Conservation (phyloP, 2,797 vertebrate species). For the Avahi laniger region DNA sequence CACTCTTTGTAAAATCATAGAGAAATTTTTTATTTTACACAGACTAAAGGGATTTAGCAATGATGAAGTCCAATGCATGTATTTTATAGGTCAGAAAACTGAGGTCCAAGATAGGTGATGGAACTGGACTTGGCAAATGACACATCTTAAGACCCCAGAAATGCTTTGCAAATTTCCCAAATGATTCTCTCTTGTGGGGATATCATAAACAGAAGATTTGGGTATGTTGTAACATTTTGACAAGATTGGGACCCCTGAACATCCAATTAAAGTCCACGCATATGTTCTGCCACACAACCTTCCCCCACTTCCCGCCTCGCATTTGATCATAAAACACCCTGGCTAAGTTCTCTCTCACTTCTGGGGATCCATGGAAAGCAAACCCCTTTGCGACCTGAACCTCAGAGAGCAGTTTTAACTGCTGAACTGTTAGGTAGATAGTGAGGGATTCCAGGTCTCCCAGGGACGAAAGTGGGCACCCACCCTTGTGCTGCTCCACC, state of each 20-base stretch:
- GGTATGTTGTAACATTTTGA: not conserved
- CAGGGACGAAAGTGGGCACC: no score
- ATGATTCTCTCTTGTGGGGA: not conserved
- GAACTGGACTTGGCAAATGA: not conserved
- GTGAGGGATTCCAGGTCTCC: no score
- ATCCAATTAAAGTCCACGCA: not conserved
- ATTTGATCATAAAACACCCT: not conserved
- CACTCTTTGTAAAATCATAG: not conserved
- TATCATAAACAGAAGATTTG: not conserved
- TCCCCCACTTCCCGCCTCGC: no score
- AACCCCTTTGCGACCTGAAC: not conserved
- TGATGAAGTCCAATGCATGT: not conserved
- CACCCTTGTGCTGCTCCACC: no score
- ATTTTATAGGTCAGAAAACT: not conserved
- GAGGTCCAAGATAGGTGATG: not conserved
- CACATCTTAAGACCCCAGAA: not conserved
- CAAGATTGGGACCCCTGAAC: not conserved
- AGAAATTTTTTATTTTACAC: not conserved
- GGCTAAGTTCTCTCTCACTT: not conserved
- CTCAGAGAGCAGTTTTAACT: not conserved
- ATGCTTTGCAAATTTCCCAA: not conserved
- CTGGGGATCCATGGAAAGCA: not conserved
- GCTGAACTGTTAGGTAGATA: no score
- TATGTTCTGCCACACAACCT: rapidly evolving
- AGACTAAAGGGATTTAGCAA: not conserved